A percentile compares a stretch with the other conserved stretches of the same genome.
Conservation (phyloP, 2,113 vertebrate species). For the Mellivora capensis region DNA sequence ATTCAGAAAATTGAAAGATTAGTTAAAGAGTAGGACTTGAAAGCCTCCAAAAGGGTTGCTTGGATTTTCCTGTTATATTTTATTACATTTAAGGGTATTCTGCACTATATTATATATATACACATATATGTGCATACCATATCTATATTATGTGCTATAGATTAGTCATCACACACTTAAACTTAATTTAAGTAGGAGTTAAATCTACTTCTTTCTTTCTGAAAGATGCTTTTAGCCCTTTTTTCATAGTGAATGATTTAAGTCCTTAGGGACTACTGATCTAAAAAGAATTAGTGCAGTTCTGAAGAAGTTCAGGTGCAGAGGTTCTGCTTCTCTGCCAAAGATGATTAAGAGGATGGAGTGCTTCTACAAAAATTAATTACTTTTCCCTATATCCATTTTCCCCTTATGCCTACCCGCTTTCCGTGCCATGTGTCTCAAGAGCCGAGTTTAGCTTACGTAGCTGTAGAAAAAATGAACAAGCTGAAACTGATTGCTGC, state of each 20-base stretch:
- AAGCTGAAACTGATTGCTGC: neutral
- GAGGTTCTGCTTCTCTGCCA: neutral
- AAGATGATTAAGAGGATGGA: neutral
- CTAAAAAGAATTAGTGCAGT: neutral
- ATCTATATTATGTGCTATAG: neutral
- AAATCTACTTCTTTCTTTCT: neutral
- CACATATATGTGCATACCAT: neutral
- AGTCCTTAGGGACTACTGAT: neutral
- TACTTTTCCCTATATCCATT: neutral
- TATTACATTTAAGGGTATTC: neutral
- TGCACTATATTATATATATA: neutral
- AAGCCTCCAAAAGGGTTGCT: neutral
- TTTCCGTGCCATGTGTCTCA: neutral
- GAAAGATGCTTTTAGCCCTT: neutral
- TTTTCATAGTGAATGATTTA: neutral
- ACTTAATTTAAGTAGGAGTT: neutral
- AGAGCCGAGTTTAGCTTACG: neutral
- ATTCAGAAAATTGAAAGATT: constrained; percentile 3
- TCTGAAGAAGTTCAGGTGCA: neutral
- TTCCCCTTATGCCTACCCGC: neutral
- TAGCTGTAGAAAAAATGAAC: neutral
- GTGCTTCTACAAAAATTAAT: neutral
- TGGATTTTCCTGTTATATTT: neutral
- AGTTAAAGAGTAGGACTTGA: neutral
- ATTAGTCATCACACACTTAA: neutral